Conservation (phyloP, 1,140 invertebrate species). For the Cephus cinctus region DNA sequence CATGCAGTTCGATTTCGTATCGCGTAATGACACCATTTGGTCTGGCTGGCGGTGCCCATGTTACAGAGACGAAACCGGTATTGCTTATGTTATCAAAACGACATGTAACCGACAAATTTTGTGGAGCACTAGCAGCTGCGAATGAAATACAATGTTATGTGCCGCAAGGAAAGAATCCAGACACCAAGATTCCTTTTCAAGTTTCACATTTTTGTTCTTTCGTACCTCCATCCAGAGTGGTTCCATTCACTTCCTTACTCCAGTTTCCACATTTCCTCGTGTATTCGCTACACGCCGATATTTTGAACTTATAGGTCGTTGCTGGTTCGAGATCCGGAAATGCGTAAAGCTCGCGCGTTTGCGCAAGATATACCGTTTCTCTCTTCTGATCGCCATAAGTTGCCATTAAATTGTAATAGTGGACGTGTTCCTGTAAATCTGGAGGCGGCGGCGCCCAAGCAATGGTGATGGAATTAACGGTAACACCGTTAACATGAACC, state of each 20-base stretch:
- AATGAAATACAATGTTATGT: too few species aligned
- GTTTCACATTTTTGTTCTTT: too few species aligned
- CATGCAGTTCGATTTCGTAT: conserved; percentile 66
- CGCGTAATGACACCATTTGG: conserved; percentile 75
- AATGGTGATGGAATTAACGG: conserved; percentile 75
- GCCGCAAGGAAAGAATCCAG: too few species aligned
- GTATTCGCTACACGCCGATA: conserved; percentile 74
- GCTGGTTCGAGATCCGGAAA: conserved; percentile 74
- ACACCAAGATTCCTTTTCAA: too few species aligned
- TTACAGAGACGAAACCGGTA: conserved; percentile 64
- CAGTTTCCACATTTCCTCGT: conserved; percentile 72
- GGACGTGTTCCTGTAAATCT: conserved; percentile 68
- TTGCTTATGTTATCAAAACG: conserved; percentile 65
- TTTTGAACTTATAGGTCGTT: conserved; percentile 75
- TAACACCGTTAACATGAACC: conserved; percentile 74
- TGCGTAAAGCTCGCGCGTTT: conserved; percentile 69
- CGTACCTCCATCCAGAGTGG: conserved; percentile 73
- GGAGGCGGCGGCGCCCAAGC: conserved; percentile 69
- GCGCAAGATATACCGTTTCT: conserved; percentile 64
- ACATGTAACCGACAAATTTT: conserved; percentile 66
- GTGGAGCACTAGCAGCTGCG: conserved; percentile 60
- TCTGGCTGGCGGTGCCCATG: conserved; percentile 68
- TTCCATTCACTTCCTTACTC: conserved; percentile 73
- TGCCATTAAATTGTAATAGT: conserved; percentile 73
- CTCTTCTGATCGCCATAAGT: conserved; percentile 60